These are phyloP conservation scores for Arrhamphus sclerolepis DNA, from an alignment of 2,797 vertebrate genomes.

Conservation along the genomic window DNA sequence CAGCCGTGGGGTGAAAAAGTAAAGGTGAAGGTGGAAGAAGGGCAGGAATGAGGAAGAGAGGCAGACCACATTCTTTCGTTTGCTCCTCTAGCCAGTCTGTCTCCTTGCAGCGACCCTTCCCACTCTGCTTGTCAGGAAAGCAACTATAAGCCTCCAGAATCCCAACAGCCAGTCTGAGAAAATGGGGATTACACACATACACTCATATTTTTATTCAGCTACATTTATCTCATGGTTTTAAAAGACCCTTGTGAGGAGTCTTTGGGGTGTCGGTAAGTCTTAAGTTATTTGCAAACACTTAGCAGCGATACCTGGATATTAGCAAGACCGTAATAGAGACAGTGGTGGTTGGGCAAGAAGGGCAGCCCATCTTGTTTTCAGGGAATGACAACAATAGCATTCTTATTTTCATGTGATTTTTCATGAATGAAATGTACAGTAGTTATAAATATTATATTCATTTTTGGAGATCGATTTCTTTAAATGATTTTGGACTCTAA, in stretches of 20 bases:
- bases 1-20: conserved; percentile 36
- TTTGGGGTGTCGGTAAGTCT: not conserved
- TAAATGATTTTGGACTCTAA: too few relatives aligned
- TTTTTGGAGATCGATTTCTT: too few relatives aligned
- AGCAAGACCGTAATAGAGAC: too few relatives aligned
- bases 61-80: conserved; percentile 59
- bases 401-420: too few relatives aligned
- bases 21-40: conserved; percentile 36
- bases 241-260: not conserved
- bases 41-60: conserved; percentile 33
- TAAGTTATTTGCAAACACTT: conserved; percentile 1
- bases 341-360: too few relatives aligned
- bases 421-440: too few relatives aligned
- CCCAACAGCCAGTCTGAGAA: conserved; percentile 37
- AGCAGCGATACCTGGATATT: not conserved
- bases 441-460: too few relatives aligned
- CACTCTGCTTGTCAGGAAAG: conserved; percentile 80
- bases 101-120: conserved; percentile 63
- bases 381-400: too few relatives aligned
- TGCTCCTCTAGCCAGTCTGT: conserved; percentile 70
- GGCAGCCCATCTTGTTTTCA: too few relatives aligned
- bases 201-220: not conserved
- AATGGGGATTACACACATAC: conserved; percentile 10
- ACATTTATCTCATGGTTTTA: conserved; percentile 3
- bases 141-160: conserved; percentile 63